Evolutionary conservation across 1,140 invertebrate species (phyloP), one percentile per base, ranked within the genome.

Genomic region (Drosophila nannoptera): DNA sequence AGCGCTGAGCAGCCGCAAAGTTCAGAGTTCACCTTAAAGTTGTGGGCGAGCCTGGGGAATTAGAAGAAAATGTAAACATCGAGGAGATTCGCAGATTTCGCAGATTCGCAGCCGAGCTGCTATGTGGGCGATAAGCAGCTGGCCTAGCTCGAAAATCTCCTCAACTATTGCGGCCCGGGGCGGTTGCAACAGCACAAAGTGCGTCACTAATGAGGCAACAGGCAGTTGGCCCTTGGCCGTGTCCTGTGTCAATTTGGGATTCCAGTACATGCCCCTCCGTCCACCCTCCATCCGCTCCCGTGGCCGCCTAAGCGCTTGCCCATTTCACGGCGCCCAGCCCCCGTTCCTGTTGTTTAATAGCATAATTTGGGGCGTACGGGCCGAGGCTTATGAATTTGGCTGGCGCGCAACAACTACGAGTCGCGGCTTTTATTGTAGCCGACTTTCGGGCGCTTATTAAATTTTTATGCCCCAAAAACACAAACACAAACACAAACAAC

Each of bases 361-460:
- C 76, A 83, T 84, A 83, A 83, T 83, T 83, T 84, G 29, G 48
- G 52, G 68, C 36, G 32, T 55, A 38, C 55, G 36, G 45, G 38
- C 54, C 12, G 31, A 42, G 52, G 64, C 82, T 78, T 78, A 83
- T 83, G 78, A 68, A 75, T 66, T 75, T 58, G 63, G 69, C 50
- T 45, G 56, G 60, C 43, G 22, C 53, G 66, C 69, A 63, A 66
- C 69, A 63, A 66, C 61, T 52, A 54, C 61, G 60, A 68, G 74
- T 74, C 56, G 53, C 40, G 31, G 33, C 40, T 43, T 80, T 78
- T 83, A 80, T 76, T 83, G 76, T 67, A 62, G 73, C 46, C 75
- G 59, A 70, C 73, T 84, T 76, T 59, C 59, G 63, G 80, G 75
- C 62, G 73, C 62, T 76, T 83, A 84, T 84, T 83, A 83, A 83